Evolutionary conservation across 2,797 vertebrate species (phyloP).

Genomic region (Eupleurogrammus muticus): DNA sequence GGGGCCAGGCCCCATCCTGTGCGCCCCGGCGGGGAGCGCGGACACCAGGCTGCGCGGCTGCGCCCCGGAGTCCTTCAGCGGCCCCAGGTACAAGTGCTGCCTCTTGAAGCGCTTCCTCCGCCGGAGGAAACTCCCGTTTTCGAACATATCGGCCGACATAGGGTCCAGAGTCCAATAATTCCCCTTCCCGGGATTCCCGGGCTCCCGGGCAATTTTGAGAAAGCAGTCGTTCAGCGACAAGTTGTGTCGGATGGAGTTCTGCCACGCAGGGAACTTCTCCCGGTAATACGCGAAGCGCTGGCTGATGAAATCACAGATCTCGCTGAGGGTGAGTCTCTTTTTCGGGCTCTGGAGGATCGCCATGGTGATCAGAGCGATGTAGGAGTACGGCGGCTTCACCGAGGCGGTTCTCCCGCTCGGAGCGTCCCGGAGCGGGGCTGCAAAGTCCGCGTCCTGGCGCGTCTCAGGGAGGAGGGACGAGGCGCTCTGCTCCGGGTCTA

Average conservation of each 20-base stretch:
- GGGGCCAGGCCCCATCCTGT: slow-evolving; percentile 47
- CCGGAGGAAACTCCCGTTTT: slow-evolving; percentile 91
- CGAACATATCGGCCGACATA: slow-evolving; percentile 92
- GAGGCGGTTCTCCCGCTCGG: slow-evolving; percentile 41
- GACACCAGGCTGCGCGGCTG: slow-evolving; percentile 57
- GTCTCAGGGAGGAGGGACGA: slow-evolving; percentile 17
- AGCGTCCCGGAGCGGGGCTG: slow-evolving; percentile 18
- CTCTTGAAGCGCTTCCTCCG: slow-evolving; percentile 90
- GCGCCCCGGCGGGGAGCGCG: slow-evolving; percentile 56
- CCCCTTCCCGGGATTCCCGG: slow-evolving; percentile 89
- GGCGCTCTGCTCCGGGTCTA: slow-evolving; percentile 25
- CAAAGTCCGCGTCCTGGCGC: slow-evolving; percentile 28
- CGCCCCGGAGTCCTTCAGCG: slow-evolving; percentile 47
- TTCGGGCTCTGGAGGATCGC: slow-evolving; percentile 90
- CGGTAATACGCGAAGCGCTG: slow-evolving; percentile 87
- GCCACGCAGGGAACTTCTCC: slow-evolving; percentile 88
- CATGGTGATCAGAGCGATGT: slow-evolving; percentile 93
- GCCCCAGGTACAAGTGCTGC: slow-evolving; percentile 59
- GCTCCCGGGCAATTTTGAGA: slow-evolving; percentile 86
- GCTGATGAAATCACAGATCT: slow-evolving; percentile 90
- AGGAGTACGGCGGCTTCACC: slow-evolving; percentile 90
- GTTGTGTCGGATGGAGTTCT: slow-evolving; percentile 88
- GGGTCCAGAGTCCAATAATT: slow-evolving; percentile 91
- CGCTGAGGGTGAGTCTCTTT: slow-evolving; percentile 88
- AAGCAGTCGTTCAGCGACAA: slow-evolving; percentile 88